Conservation (phyloP, 2,113 vertebrate genomes). For the Isurus oxyrinchus region DNA sequence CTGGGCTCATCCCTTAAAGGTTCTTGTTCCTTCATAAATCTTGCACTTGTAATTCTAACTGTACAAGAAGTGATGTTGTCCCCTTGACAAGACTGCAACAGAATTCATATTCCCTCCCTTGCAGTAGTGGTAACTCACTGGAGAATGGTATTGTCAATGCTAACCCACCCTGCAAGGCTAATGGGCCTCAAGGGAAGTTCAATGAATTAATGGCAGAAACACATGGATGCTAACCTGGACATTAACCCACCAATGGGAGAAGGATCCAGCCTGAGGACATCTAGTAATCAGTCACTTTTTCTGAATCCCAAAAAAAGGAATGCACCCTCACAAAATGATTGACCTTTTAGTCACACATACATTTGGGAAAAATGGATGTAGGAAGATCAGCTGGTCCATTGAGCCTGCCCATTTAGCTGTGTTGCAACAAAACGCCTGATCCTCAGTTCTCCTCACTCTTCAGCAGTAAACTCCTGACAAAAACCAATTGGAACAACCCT, state of each 20-base stretch:
- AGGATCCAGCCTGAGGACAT: background rate
- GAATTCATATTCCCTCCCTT: background rate
- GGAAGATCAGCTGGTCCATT: background rate
- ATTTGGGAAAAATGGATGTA: background rate
- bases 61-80: background rate
- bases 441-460: background rate
- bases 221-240: background rate
- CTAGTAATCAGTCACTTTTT: background rate
- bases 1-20: no score
- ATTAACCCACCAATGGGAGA: background rate
- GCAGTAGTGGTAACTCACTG: background rate
- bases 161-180: background rate
- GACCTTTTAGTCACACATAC: no score
- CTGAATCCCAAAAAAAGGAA: background rate
- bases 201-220: background rate
- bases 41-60: no score
- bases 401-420: background rate
- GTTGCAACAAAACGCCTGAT: background rate
- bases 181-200: no score
- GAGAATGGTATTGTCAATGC: background rate
- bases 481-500: background rate
- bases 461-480: background rate
- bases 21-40: no score
- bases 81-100: background rate
- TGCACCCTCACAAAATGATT: no score